Base-by-base conservation (phyloP, 1,140 invertebrate genomes). In the Stratiolaelaps scimitus region DNA sequence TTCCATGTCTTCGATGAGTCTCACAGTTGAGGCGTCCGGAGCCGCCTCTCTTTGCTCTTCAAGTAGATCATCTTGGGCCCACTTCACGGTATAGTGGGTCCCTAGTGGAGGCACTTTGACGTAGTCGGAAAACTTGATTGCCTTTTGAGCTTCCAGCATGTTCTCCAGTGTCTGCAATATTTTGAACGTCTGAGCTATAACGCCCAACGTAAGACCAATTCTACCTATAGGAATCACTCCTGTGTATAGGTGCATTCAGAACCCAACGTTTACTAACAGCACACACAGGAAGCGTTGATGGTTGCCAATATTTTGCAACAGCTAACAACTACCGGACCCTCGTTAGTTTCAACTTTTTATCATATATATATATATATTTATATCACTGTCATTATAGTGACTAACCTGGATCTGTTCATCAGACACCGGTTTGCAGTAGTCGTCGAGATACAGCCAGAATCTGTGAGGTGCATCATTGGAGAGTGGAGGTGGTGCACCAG, bases 391-490 rank as follows among this genome's bases (percentile, higher is more conserved):
- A 40, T 40, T 40, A 6, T 40, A 40, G 34, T 40, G 10, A 60
- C 13, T 68, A 43, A 76, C 74, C 73, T 85, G 86, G 29, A 90
- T 80, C 75, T 95, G 88, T 73, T 95, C 91, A 64, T 83, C 80
- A 66, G 84, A 88, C 56, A 95, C 84, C 64, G 90, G 87, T 48
- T 85, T 82, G 77, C 90, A 93, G 74, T 92, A 96, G 0, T 89
- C 87, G 75, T 96, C 91, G 0, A 95, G 84, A 30, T 88, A 90
- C 43, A 85, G 82, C 92, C 92, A 97, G 79, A 96, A 96, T 76
- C 91, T 87, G 73, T 92, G 90, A 1, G 90, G 88, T 65, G 86
- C 88, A 76, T 95, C 92, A 76, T 93, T 92, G 75, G 89, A 89
- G 7, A 85, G 84, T 66, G 72, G 67, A n/a, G 72, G 72, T 30